Percentiles rank a stretch among this genome's conserved stretches.
Conservation (phyloP, 2,888 invertebrate genomes). For the Andrena fulva region DNA sequence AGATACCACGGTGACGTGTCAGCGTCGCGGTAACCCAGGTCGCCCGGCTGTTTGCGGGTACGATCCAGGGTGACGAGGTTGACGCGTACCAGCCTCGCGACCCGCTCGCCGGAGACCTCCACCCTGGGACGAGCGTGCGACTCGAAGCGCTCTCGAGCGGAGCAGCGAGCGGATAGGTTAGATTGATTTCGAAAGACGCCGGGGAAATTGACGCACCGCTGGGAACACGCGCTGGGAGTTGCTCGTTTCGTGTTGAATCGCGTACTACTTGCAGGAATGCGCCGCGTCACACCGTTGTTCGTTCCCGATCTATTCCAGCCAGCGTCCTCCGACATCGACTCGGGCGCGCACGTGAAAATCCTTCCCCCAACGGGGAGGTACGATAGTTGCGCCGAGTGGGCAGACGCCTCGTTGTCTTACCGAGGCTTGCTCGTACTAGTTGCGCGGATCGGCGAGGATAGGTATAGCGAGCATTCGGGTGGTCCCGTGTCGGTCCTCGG, state of each 20-base stretch:
- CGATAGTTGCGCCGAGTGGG: too few species aligned
- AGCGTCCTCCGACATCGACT: conserved; percentile 6
- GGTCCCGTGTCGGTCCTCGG: conserved; percentile 65
- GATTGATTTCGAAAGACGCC: conserved; percentile 48
- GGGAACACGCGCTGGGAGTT: conserved; percentile 17
- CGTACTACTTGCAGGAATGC: conserved; percentile 56
- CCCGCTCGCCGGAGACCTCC: conserved; percentile 3
- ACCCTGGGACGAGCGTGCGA: background rate
- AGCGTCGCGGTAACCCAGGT: conserved; percentile 21
- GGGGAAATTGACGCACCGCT: conserved; percentile 48
- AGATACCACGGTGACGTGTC: conserved; percentile 27
- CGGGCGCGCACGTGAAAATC: conserved; percentile 3
- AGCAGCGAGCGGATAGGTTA: background rate
- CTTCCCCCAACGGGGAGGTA: too few species aligned
- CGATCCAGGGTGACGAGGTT: conserved; percentile 30
- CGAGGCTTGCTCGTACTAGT: background rate
- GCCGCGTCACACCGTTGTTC: conserved; percentile 55
- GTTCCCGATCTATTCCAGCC: conserved; percentile 25
- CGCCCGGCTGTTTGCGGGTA: background rate
- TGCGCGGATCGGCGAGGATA: conserved; percentile 33
- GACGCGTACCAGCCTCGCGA: conserved; percentile 22
- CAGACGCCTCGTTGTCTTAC: background rate
- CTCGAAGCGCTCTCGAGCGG: background rate
- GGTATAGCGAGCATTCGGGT: conserved; percentile 68
- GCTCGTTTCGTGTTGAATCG: conserved; percentile 42